Evolutionary conservation across 2,113 vertebrate genomes (phyloP).

Genomic region (Gymnorhina tibicen): DNA sequence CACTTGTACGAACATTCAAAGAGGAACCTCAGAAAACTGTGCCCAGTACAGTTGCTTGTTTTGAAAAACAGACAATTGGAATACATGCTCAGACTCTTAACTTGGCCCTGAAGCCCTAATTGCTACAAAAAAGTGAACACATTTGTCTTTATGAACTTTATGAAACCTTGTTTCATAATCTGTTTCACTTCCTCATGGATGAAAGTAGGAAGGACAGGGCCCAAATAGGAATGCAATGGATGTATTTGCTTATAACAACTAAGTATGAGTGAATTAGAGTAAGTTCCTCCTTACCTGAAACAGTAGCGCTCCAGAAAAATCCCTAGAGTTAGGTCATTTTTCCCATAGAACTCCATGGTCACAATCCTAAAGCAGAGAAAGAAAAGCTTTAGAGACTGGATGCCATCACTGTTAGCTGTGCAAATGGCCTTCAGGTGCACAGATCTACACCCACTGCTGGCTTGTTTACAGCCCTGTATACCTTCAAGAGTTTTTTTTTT

Average conservation of each 20-base stretch:
- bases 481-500: background rate
- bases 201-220: background rate
- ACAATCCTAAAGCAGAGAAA: conserved; percentile 85
- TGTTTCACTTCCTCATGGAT: background rate
- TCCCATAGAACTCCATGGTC: conserved; percentile 98
- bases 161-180: background rate
- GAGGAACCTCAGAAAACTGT: background rate
- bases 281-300: conserved; percentile 82
- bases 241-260: background rate
- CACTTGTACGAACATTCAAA: background rate
- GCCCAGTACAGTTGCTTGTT: background rate
- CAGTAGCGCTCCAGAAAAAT: conserved; percentile 97
- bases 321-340: conserved; percentile 95
- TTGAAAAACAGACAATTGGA: background rate
- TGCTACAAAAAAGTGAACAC: background rate
- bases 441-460: background rate
- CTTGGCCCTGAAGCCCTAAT: background rate
- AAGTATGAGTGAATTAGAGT: background rate
- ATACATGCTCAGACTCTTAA: background rate
- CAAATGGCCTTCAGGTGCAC: background rate
- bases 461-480: background rate
- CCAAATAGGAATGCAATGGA: background rate
- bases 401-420: background rate
- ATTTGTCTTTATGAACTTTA: background rate
- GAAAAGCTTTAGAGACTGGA: background rate